phyloP scores from a whole-genome alignment of 1,140 invertebrate species.

The Chionoecetes opilio region DNA sequence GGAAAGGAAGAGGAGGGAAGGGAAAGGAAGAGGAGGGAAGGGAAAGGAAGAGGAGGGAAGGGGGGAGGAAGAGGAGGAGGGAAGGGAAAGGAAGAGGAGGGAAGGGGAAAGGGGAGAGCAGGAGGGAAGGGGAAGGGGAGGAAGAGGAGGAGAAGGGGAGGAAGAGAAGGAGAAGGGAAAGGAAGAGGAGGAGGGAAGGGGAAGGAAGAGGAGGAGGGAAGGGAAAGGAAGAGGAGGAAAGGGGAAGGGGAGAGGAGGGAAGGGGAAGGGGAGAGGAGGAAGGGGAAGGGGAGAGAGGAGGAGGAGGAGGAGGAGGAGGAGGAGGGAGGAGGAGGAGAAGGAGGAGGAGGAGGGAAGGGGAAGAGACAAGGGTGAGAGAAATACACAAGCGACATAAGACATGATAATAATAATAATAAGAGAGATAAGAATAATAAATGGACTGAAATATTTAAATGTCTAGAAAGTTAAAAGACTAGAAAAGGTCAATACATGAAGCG shows the following conservation, averaged over 20 bases:
- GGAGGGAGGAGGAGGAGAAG: too few relatives aligned
- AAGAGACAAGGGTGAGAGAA: too few relatives aligned
- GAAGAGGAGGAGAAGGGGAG: background rate
- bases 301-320: background rate
- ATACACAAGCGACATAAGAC: too few relatives aligned
- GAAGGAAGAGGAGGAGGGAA: background rate
- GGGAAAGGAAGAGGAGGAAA: background rate
- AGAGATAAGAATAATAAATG: too few relatives aligned
- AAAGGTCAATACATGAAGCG: too few relatives aligned
- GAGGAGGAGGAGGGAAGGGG: too few relatives aligned
- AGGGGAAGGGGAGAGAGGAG: background rate
- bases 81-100: background rate
- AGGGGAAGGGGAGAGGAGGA: background rate
- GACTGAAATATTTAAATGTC: too few relatives aligned
- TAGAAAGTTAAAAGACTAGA: too few relatives aligned
- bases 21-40: background rate
- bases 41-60: background rate
- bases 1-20: background rate
- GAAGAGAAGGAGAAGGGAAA: background rate
- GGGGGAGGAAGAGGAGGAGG: background rate
- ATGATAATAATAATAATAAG: too few relatives aligned
- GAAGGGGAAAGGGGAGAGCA: background rate
- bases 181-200: background rate
- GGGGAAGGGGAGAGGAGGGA: background rate
- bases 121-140: background rate